These are phyloP conservation scores for Phylloscopus whistleri DNA, from an alignment of 2,113 vertebrate genomes.

Conservation along the genomic window DNA sequence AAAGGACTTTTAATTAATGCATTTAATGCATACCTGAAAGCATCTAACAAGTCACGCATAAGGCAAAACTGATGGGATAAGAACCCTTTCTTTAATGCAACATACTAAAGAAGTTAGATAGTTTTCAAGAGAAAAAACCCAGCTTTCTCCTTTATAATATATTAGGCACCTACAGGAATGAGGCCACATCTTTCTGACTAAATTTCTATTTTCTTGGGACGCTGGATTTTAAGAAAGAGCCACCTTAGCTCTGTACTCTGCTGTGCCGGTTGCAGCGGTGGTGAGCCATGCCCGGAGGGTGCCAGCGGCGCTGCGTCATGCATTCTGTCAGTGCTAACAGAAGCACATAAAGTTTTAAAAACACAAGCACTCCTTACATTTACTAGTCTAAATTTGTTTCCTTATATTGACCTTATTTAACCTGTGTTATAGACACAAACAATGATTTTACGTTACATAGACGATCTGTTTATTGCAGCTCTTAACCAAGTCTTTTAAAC, in stretches of 20 bases:
- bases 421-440: no score
- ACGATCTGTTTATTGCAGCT: background rate
- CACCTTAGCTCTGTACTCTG: fast-evolving
- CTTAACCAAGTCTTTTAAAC: background rate
- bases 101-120: background rate
- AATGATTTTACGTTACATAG: no score
- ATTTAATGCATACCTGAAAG: background rate
- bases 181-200: background rate
- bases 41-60: background rate
- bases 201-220: background rate
- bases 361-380: no score
- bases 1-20: background rate
- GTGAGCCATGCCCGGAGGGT: fast-evolving
- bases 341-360: no score
- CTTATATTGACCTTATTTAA: no score
- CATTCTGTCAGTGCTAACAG: no score
- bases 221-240: background rate
- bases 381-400: no score
- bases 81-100: fast-evolving
- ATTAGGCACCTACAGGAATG: background rate
- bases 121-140: background rate
- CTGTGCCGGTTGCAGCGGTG: fast-evolving
- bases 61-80: background rate
- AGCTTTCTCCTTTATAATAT: background rate
- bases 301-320: fast-evolving